phyloP scores from a whole-genome alignment of 2,888 invertebrate genomes.

The Agonopterix arenella region DNA sequence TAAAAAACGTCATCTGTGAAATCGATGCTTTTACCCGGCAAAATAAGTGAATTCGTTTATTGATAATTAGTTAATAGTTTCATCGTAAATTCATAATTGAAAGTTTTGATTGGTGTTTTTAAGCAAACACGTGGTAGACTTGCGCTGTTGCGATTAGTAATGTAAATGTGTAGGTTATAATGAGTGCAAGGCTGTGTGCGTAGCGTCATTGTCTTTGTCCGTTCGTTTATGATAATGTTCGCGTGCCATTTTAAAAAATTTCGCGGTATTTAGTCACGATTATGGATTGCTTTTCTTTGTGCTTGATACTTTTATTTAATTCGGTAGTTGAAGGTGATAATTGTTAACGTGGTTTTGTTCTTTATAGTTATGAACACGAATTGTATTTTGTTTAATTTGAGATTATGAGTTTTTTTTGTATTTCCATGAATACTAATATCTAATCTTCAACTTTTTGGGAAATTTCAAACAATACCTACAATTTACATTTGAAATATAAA shows the following conservation, averaged over 20 bases:
- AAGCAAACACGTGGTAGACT: constrained; percentile 45
- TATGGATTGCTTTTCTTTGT: constrained; percentile 8
- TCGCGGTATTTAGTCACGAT: constrained; percentile 12
- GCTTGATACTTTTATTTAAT: constrained; percentile 1
- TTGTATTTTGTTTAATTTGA: too few relatives aligned
- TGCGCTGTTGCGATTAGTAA: constrained; percentile 40
- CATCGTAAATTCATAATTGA: constrained; percentile 37
- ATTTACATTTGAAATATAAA: too few relatives aligned
- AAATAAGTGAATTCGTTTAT: constrained; percentile 26
- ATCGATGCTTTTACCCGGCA: constrained; percentile 33
- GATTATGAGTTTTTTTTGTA: too few relatives aligned
- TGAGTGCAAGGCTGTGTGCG: constrained; percentile 61
- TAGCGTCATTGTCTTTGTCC: constrained; percentile 30
- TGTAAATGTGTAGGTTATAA: constrained; percentile 69
- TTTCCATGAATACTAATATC: too few relatives aligned
- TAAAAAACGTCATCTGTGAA: constrained; percentile 5
- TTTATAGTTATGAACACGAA: too few relatives aligned
- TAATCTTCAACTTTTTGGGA: too few relatives aligned
- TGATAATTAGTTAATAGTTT: constrained; percentile 29
- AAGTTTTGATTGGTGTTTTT: constrained; percentile 42
- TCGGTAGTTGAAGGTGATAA: too few relatives aligned
- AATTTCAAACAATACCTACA: too few relatives aligned
- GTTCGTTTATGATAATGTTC: constrained; percentile 24
- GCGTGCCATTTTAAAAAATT: constrained; percentile 30
- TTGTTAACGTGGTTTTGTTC: too few relatives aligned